Evolutionary conservation across 2,797 vertebrate species (phyloP).

Genomic region (Holocentrus rufus): DNA sequence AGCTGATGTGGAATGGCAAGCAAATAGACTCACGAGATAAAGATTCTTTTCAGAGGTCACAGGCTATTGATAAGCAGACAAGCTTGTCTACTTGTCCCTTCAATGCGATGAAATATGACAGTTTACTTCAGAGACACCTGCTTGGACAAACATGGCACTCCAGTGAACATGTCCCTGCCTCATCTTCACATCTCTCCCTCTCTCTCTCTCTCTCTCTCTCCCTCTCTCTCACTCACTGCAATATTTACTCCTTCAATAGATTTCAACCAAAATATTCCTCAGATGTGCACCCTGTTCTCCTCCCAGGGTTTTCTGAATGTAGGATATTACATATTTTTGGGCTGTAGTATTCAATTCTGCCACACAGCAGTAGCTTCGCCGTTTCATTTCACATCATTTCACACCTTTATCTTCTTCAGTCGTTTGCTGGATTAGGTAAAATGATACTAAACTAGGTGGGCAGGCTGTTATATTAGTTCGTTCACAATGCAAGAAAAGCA

Average conservation of each 20-base stretch:
- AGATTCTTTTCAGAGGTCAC: conserved; percentile 13
- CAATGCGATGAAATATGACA: conserved; percentile 34
- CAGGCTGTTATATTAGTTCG: conserved; percentile 25
- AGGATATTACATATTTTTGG: conserved; percentile 14
- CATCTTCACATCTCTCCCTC: neutral
- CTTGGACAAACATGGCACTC: conserved; percentile 51
- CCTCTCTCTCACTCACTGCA: conserved; percentile 19
- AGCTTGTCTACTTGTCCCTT: conserved; percentile 9
- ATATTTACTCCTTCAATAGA: conserved; percentile 15
- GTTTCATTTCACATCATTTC: neutral
- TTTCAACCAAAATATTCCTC: conserved; percentile 13
- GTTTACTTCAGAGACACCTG: conserved; percentile 13
- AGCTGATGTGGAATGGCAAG: conserved; percentile 11
- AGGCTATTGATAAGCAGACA: conserved; percentile 19
- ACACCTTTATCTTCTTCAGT: conserved; percentile 37
- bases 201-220: neutral
- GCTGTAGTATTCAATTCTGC: conserved; percentile 12
- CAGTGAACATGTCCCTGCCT: conserved; percentile 5
- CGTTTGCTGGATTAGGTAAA: conserved; percentile 48
- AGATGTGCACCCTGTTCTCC: neutral
- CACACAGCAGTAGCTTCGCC: neutral
- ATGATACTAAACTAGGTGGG: conserved; percentile 42
- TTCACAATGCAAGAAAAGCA: conserved; percentile 29
- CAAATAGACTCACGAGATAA: conserved; percentile 1
- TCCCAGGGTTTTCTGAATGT: conserved; percentile 33